These are phyloP conservation scores for Noctuana brunneofusca DNA, from an alignment of 2,888 invertebrate species.

Conservation along the genomic window DNA sequence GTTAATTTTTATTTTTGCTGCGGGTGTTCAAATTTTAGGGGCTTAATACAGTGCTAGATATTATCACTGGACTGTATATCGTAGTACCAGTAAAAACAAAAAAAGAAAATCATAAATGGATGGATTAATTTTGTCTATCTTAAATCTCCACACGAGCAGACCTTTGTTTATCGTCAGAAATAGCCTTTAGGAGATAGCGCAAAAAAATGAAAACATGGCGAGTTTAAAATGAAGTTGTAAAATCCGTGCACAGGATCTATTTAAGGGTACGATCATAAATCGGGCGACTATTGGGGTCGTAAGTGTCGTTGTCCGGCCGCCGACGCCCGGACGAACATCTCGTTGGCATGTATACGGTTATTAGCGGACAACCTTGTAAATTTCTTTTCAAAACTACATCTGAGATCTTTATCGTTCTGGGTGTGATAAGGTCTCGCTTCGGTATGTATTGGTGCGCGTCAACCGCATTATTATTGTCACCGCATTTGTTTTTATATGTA, in stretches of 20 bases:
- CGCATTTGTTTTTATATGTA: constrained; percentile 59
- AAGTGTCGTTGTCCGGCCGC: constrained; percentile 60
- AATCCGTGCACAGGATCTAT: constrained; percentile 68
- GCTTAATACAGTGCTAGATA: too few relatives aligned
- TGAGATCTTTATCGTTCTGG: constrained; percentile 66
- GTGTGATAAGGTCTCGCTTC: constrained; percentile 53
- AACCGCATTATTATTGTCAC: constrained; percentile 58
- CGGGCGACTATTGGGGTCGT: constrained; percentile 67
- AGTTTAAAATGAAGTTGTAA: constrained; percentile 75
- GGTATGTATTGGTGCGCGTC: constrained; percentile 48
- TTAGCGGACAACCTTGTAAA: constrained; percentile 69
- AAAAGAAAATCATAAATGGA: constrained; percentile 8
- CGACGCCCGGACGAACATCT: constrained; percentile 57
- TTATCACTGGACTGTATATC: too few relatives aligned
- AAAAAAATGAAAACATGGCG: constrained; percentile 54
- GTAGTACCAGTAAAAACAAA: too few relatives aligned
- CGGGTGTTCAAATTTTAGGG: too few relatives aligned
- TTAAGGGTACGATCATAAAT: constrained; percentile 71
- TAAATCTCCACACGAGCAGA: constrained; percentile 21
- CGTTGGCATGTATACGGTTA: constrained; percentile 66
- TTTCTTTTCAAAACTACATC: constrained; percentile 67
- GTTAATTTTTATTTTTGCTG: too few relatives aligned
- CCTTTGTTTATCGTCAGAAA: constrained; percentile 16
- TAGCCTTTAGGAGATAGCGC: constrained; percentile 36
- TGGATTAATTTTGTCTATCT: constrained; percentile 28